Base-by-base conservation (phyloP, 2,888 invertebrate species). In the Oithona nana region DNA sequence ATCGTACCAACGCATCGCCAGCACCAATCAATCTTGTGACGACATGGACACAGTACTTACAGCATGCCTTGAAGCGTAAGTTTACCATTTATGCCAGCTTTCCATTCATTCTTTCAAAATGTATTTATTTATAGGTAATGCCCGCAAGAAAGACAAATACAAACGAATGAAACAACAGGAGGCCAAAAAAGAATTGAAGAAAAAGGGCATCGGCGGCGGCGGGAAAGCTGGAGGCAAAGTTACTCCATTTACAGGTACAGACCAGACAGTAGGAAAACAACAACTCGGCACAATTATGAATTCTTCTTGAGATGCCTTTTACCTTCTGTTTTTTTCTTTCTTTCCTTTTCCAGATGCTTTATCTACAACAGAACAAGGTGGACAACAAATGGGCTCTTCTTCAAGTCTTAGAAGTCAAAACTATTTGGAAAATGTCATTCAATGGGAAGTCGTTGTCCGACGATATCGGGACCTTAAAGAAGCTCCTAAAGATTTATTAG, bases 21-120 rank as follows among this genome's bases (percentile, higher is more conserved):
- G 88, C 97, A 16, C 98, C 98, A 1, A 82, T 99, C 67, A 99
- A 98, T 75, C 80, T 99, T 67, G 82, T 98, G 70, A 95, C 94
- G 55, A 90, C 88, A 55, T 89, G 90, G 89, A 79, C 88, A 65
- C 83, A 86, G 75, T 89, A 86, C 78, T 77, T 90, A 8, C 26
- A 50, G 8, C 24, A 26, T 13, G 48, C 49, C 28, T 50, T 48
- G 28, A 59, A 59, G 28, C 48, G 59, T 59, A 50, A 26, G 24
- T 54, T 24, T 24, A 26, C 54, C 30, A 57, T 30, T 20, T 57
- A 20, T 57, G 6, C 8, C 1, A 16, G 6, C 13, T 8, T 2
- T 2, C 29, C n/a, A 2, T 48, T 31, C 20, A 24, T 3, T 24
- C 24, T 20, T 39, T 39, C 28, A 24, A 20, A 39, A 20, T 22